These are phyloP conservation scores for Clarias magur DNA, from an alignment of 2,113 vertebrate species.

Conservation along the genomic window DNA sequence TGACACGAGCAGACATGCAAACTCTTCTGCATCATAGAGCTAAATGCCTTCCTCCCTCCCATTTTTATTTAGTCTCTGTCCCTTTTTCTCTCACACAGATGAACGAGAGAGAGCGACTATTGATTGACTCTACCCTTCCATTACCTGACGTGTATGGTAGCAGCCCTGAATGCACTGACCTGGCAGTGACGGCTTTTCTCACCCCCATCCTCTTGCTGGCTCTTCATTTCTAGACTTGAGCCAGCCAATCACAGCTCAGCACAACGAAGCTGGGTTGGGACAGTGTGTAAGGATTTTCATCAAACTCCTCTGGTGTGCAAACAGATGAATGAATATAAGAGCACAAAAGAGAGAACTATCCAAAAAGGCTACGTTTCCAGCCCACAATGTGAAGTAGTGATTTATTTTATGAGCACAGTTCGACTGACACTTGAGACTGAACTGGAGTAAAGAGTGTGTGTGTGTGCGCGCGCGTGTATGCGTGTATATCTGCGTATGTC, in stretches of 20 bases:
- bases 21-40: slow-evolving; percentile 3
- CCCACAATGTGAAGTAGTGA: slow-evolving; percentile 33
- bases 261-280: slow-evolving; percentile 30
- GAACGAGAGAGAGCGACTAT: slow-evolving; percentile 55
- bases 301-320: neutral
- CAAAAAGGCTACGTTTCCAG: slow-evolving; percentile 21
- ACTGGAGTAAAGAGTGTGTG: slow-evolving; percentile 4
- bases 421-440: slow-evolving; percentile 22
- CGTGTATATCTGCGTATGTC: neutral
- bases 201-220: slow-evolving; percentile 36
- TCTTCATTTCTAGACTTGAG: slow-evolving; percentile 28
- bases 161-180: slow-evolving; percentile 21
- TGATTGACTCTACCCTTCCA: slow-evolving; percentile 54
- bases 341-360: slow-evolving; percentile 28
- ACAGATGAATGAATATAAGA: slow-evolving; percentile 21
- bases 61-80: neutral
- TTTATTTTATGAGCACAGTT: slow-evolving; percentile 36
- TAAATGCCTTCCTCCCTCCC: neutral
- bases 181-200: slow-evolving; percentile 24
- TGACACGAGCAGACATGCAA: slow-evolving; percentile 31
- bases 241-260: slow-evolving; percentile 36
- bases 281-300: slow-evolving; percentile 35
- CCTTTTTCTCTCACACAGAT: slow-evolving; percentile 47
- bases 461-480: neutral
- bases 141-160: slow-evolving; percentile 43